phyloP scores from a whole-genome alignment of 2,888 invertebrate genomes.

The Antheraea yamamai region DNA sequence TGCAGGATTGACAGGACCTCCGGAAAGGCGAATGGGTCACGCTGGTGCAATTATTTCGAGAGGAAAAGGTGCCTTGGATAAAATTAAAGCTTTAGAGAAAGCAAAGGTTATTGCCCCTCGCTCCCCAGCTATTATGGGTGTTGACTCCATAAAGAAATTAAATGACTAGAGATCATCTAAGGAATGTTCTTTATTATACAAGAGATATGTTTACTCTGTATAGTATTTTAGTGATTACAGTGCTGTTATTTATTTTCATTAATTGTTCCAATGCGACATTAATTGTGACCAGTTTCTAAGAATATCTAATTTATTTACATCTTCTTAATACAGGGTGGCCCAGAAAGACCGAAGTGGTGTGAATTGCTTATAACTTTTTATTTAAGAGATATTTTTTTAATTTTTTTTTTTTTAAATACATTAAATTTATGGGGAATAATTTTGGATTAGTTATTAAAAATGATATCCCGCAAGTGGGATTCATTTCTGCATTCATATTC shows the following conservation, averaged over 20 bases:
- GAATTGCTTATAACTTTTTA: too few relatives aligned
- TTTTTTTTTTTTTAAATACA: too few relatives aligned
- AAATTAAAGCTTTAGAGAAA: slow-evolving; percentile 96
- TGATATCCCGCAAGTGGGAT: too few relatives aligned
- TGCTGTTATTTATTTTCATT: slow-evolving; percentile 65
- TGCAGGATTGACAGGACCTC: slow-evolving; percentile 98
- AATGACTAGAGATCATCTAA: slow-evolving; percentile 86
- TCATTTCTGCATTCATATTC: too few relatives aligned
- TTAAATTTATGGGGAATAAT: too few relatives aligned
- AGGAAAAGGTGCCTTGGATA: slow-evolving; percentile 98
- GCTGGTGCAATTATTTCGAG: slow-evolving; percentile 99
- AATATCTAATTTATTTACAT: slow-evolving; percentile 21
- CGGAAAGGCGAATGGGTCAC: slow-evolving; percentile 99
- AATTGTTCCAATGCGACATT: slow-evolving; percentile 49
- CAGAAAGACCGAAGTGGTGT: too few relatives aligned
- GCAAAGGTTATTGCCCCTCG: slow-evolving; percentile 97
- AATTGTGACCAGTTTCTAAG: slow-evolving; percentile 17
- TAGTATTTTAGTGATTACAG: slow-evolving; percentile 67
- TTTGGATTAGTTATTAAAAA: too few relatives aligned
- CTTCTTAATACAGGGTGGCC: too few relatives aligned
- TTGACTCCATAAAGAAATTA: slow-evolving; percentile 93
- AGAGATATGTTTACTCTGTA: slow-evolving; percentile 56
- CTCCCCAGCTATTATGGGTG: slow-evolving; percentile 98
- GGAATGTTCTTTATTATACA: slow-evolving; percentile 38
- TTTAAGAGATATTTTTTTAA: too few relatives aligned